Conservation (phyloP, 2,888 invertebrate species). For the Ditula angustiorana region DNA sequence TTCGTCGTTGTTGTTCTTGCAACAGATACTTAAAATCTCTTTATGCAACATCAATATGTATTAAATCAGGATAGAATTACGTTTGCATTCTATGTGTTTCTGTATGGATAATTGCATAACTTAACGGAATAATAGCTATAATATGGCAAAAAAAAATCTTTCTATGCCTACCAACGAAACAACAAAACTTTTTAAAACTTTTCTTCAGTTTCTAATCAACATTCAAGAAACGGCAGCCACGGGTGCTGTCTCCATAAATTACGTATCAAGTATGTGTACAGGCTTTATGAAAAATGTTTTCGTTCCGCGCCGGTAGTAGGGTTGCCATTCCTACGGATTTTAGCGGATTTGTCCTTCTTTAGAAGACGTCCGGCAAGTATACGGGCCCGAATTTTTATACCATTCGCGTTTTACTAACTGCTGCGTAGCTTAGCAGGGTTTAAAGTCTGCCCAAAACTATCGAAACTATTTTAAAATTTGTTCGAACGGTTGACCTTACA, state of each 20-base stretch:
- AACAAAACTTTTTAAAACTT: conserved; percentile 47
- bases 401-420: too few relatives aligned
- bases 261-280: conserved; percentile 79
- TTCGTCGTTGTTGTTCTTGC: too few relatives aligned
- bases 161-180: neutral
- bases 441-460: neutral
- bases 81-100: too few relatives aligned
- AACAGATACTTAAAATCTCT: too few relatives aligned
- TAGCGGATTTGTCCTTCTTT: neutral
- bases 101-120: too few relatives aligned
- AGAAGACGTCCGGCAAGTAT: too few relatives aligned
- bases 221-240: conserved; percentile 71
- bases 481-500: too few relatives aligned
- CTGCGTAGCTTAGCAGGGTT: neutral
- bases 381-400: neutral
- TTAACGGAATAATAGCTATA: too few relatives aligned
- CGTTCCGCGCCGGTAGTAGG: conserved; percentile 50
- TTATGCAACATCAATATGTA: too few relatives aligned
- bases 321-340: neutral
- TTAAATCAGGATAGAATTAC: too few relatives aligned
- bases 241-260: conserved; percentile 80
- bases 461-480: neutral
- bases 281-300: conserved; percentile 82
- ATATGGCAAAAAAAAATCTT: neutral
- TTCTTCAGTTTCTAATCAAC: conserved; percentile 72